Evolutionary conservation across 2,888 invertebrate genomes (phyloP), one percentile per base, ranked within the genome.

Genomic region (Aethes cnicana): DNA sequence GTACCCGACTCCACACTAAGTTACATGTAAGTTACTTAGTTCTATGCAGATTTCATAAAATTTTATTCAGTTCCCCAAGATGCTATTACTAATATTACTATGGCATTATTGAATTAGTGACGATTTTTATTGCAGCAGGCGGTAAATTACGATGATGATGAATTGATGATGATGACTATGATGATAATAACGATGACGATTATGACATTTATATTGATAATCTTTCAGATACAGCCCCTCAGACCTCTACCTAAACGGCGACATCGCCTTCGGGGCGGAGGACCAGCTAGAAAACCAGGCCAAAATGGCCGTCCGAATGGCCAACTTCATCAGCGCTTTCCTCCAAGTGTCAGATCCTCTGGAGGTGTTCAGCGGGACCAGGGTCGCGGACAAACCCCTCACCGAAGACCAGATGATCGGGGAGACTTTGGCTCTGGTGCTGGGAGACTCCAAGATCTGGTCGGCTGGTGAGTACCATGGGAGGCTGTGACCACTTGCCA

Each of bases 351-450:
- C 96, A 1, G 96, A 97, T 81, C 96, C 97, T 0, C 92, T 93
- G 69, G 97, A 97, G 82, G 95, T 97, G 37, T 97, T 95, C 84
- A 95, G 96, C 9, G 97, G 97, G 3, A 96, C 95, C 70, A 91
- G 97, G 56, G 94, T 97, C 1, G 94, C 97, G 0, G 98, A 98
- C 77, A 94, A 94, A 62, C 94, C 96, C 0, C 89, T 98, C 17
- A 96, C 97, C 0, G 97, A 97, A 81, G 98, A 98, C 87, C 98
- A 98, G 90, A 96, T 98, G 94, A 95, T 98, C 68, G 98, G 96
- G 0, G 98, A 98, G 81, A 98, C 97, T 0, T 82, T 99, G 23
- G 95, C 98, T 1, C 90, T 97, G 48, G 94, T 98, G 0, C 91
- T 98, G 72, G 97, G 97, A 1, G 96, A 98, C 79, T 95, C 96